Evolutionary conservation across 1,140 invertebrate genomes (phyloP).

Genomic region (Pissodes strobi): DNA sequence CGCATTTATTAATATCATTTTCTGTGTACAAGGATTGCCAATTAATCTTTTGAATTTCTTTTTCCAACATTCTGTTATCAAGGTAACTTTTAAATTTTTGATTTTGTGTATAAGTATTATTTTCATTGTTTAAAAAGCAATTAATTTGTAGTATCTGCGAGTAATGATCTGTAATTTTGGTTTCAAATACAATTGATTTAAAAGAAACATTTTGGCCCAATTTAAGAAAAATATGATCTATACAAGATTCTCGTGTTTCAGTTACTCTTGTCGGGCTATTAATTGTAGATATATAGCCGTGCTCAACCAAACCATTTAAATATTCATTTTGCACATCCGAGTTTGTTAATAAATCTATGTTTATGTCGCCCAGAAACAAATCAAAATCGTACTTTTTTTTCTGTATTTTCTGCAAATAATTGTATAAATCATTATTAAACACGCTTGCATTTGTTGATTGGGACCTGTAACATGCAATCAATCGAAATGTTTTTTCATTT

Average conservation of each 20-base stretch:
- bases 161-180: neutral
- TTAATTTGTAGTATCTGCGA: too few relatives aligned
- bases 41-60: too few relatives aligned
- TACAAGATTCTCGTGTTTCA: neutral
- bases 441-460: too few relatives aligned
- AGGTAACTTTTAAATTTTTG: too few relatives aligned
- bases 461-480: too few relatives aligned
- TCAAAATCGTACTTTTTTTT: constrained; percentile 2
- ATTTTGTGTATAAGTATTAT: too few relatives aligned
- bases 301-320: neutral
- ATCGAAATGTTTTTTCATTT: neutral
- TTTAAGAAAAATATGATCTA: neutral
- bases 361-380: neutral
- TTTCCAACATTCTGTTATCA: too few relatives aligned
- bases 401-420: constrained; percentile 4
- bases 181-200: neutral
- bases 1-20: neutral
- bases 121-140: too few relatives aligned
- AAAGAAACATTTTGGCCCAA: neutral
- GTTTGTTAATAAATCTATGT: constrained; percentile 1
- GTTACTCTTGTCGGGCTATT: neutral
- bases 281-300: too few relatives aligned
- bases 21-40: neutral
- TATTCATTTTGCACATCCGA: neutral
- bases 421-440: neutral